These are phyloP conservation scores for Phylloscopus trochilus DNA, from an alignment of 2,113 vertebrate genomes.

Conservation along the genomic window DNA sequence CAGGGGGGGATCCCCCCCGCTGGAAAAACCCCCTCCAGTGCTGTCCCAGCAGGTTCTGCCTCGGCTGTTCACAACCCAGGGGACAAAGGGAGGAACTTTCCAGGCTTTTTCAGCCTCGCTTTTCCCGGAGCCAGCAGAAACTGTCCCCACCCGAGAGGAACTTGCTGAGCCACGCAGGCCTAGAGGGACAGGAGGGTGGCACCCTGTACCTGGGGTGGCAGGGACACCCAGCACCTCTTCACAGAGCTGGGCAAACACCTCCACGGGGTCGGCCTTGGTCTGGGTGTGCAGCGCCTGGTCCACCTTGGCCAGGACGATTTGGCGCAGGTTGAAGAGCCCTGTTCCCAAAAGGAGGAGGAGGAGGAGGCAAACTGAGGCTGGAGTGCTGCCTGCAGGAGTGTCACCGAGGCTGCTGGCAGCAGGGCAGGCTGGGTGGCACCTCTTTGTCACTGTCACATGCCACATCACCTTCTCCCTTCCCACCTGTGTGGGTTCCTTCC, in stretches of 20 bases:
- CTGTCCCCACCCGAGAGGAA: background rate
- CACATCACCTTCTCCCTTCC: background rate
- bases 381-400: accelerated
- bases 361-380: background rate
- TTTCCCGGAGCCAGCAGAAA: background rate
- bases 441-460: background rate
- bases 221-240: slow-evolving; percentile 88
- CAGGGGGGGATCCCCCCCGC: accelerated
- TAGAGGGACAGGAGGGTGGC: background rate
- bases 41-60: background rate
- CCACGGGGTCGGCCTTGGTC: slow-evolving; percentile 76
- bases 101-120: background rate
- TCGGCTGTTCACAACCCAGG: background rate
- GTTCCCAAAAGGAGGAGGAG: background rate
- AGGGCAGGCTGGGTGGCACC: background rate
- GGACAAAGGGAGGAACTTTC: background rate
- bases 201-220: slow-evolving; percentile 79
- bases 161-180: background rate
- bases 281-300: slow-evolving; percentile 92
- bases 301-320: slow-evolving; percentile 93
- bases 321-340: slow-evolving; percentile 95
- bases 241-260: slow-evolving; percentile 85
- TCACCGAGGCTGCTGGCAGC: background rate
- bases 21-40: accelerated
- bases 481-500: accelerated